These are phyloP conservation scores for Dysidea cf. avara DNA, from an alignment of 37 sponge, comb jelly and placozoan species.

Conservation along the genomic window DNA sequence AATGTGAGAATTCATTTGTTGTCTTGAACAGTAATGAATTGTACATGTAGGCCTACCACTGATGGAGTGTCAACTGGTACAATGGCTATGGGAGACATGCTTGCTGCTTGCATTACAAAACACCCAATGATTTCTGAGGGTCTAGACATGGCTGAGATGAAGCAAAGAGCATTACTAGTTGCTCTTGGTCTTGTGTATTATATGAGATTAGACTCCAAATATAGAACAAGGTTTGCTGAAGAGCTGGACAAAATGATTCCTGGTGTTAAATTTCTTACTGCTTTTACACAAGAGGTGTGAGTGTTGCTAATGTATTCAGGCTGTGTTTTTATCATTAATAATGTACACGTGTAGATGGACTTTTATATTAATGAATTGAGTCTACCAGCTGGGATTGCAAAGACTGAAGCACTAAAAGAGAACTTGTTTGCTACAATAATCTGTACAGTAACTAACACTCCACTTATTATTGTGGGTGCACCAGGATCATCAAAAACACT, in stretches of 20 bases:
- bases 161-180: slow-evolving; percentile 38
- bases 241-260: background rate
- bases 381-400: slow-evolving; percentile 65
- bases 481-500: no score
- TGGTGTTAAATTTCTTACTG: background rate
- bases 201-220: slow-evolving; percentile 40
- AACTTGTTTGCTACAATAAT: no score
- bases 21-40: background rate
- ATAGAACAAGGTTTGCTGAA: slow-evolving; percentile 7
- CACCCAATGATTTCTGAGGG: background rate
- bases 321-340: slow-evolving; percentile 10
- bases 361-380: slow-evolving; percentile 13
- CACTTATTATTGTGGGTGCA: no score
- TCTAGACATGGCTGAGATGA: no score
- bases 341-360: slow-evolving; percentile 36
- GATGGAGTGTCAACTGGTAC: background rate
- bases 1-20: no score
- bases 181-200: slow-evolving; percentile 69
- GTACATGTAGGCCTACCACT: background rate
- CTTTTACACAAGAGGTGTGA: slow-evolving; percentile 33
- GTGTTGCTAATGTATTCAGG: slow-evolving; percentile 7
- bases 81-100: background rate
- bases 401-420: slow-evolving; percentile 57
- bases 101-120: background rate
- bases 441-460: no score